Base-by-base conservation (phyloP, 2,113 vertebrate genomes). In the Phylloscopus whistleri region DNA sequence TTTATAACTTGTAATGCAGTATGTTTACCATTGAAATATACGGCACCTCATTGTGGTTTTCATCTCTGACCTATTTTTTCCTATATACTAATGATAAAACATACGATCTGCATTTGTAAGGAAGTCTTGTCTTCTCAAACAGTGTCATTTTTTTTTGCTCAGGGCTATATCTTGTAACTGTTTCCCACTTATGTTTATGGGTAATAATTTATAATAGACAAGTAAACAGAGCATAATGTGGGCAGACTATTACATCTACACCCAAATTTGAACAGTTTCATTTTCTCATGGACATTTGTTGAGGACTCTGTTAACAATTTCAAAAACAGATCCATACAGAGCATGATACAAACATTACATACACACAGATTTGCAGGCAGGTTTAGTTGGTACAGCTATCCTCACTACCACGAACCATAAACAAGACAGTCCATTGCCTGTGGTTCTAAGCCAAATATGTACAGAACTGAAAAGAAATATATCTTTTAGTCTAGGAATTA, bases 121-220 rank as follows among this genome's bases (percentile, higher is more conserved):
- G 46, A 81, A 87, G 58, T 33, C 63, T 78, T 69, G 39, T 94
- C 84, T 82, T 84, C 75, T 94, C 37, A 69, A 83, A 64, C 39
- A 72, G 78, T 83, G 74, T 81, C 72, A 59, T 28, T 16, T 39
- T 48, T 77, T 94, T 94, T 95, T 89, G 51, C 84, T 93, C 52
- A 60, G 41, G 95, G 84, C 72, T 95, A 52, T 90, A 80, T 95
- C 92, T 94, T 97, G 58, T 96, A 95, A 95, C 72, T 70, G 23
- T 94, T 96, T 96, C 69, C 86, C 77, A 63, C 82, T 94, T 95
- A 73, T 1, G 26, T 91, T 96, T 96, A 80, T 86, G 83, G 46
- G 73, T 94, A 94, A 95, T 92, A 95, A 96, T 94, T 97, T 94
- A 96, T 87, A 95, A 94, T 84, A 97, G 90, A 79, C 69, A 95